Conservation (phyloP, 2,888 invertebrate genomes). For the Eilema caniola region DNA sequence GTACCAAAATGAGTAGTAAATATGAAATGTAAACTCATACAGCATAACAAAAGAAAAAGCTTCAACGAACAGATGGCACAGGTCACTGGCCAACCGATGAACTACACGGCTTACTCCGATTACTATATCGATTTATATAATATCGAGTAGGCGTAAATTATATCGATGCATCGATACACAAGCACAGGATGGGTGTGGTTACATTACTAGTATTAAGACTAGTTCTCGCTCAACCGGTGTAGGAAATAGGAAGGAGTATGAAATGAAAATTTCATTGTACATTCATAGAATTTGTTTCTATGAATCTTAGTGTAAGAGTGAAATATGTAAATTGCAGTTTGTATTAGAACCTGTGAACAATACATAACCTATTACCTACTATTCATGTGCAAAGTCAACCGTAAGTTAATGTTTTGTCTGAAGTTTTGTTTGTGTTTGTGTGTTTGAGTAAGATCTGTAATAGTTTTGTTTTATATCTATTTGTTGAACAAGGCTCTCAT, state of each 20-base stretch:
- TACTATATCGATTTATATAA: constrained; percentile 63
- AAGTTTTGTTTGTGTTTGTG: background rate
- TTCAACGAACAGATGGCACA: constrained; percentile 59
- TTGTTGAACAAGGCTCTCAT: background rate
- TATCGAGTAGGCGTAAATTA: constrained; percentile 58
- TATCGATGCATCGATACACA: constrained; percentile 51
- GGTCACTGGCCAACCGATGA: constrained; percentile 67
- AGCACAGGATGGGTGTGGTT: constrained; percentile 66
- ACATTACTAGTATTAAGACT: constrained; percentile 66
- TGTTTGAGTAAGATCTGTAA: too few relatives aligned
- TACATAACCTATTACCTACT: background rate
- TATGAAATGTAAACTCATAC: constrained; percentile 20
- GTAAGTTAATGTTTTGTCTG: constrained; percentile 10
- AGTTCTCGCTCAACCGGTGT: constrained; percentile 62
- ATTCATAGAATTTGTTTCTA: constrained; percentile 40
- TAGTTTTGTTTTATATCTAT: too few relatives aligned
- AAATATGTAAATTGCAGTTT: constrained; percentile 15
- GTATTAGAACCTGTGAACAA: background rate
- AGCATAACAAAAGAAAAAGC: constrained; percentile 39
- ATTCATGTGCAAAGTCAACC: constrained; percentile 1
- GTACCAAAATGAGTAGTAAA: background rate
- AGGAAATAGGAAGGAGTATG: constrained; percentile 61
- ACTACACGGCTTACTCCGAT: constrained; percentile 55
- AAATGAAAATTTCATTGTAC: constrained; percentile 57
- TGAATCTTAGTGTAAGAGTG: constrained; percentile 19